Evolutionary conservation across 2,888 invertebrate genomes (phyloP).

Genomic region (Anthrax anthrax): DNA sequence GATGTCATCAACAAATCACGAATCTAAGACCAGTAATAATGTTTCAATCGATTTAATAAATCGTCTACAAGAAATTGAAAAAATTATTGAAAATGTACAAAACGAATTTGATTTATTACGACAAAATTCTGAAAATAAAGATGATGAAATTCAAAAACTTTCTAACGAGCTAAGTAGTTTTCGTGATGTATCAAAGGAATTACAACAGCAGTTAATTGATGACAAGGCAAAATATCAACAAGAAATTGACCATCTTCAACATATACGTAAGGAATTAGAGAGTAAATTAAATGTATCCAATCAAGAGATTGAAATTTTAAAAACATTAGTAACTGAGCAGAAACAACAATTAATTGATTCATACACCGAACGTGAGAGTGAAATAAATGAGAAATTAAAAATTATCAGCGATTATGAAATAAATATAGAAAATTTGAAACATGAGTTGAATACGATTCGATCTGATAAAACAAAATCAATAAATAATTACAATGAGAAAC

Average conservation of each 20-base stretch:
- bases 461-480: constrained; percentile 29
- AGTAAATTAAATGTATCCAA: constrained; percentile 19
- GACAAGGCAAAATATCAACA: constrained; percentile 23
- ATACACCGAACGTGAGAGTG: constrained; percentile 27
- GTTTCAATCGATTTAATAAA: too few species aligned
- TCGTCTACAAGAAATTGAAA: neutral
- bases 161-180: neutral
- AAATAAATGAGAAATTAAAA: constrained; percentile 15
- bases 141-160: neutral
- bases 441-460: constrained; percentile 37
- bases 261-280: constrained; percentile 15
- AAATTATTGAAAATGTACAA: neutral
- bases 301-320: constrained; percentile 27
- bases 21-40: too few species aligned
- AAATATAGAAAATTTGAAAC: constrained; percentile 31
- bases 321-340: constrained; percentile 29
- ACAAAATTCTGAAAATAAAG: neutral
- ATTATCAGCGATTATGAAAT: constrained; percentile 24
- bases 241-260: constrained; percentile 23
- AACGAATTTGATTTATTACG: neutral
- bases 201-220: constrained; percentile 16
- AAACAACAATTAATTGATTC: constrained; percentile 31
- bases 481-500: constrained; percentile 17
- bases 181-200: neutral
- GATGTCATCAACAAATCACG: too few species aligned